A percentile compares a stretch with the other conserved stretches of the same genome.
Evolutionary conservation across 2,797 vertebrate genomes (phyloP).

Genomic region (Gephyroberyx darwinii): DNA sequence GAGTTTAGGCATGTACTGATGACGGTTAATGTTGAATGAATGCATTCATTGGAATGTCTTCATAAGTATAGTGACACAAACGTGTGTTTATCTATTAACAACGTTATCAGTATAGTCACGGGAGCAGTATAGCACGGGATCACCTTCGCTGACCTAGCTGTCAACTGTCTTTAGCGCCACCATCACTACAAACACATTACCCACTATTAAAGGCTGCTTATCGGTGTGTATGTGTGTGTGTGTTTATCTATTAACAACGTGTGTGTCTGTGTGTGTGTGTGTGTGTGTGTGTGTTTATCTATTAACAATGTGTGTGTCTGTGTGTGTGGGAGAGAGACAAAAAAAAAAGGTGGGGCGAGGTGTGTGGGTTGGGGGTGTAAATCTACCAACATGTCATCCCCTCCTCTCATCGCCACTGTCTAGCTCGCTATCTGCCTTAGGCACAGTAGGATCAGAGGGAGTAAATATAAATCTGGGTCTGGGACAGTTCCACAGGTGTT

Average conservation of each 20-base stretch:
- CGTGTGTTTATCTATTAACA: slow-evolving; percentile 16
- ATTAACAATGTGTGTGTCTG: not conserved
- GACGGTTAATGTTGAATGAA: not conserved
- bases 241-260: slow-evolving; percentile 36
- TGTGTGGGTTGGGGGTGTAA: slow-evolving; percentile 41
- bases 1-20: too few relatives aligned
- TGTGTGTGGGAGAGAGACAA: slow-evolving; percentile 10
- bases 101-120: slow-evolving; percentile 41
- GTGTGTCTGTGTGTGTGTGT: slow-evolving; percentile 7
- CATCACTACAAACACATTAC: slow-evolving; percentile 22
- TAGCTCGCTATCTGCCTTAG: slow-evolving; percentile 19
- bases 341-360: slow-evolving; percentile 8
- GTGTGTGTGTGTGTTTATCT: slow-evolving; percentile 36
- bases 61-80: not conserved
- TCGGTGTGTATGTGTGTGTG: slow-evolving; percentile 32
- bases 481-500: not conserved
- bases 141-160: slow-evolving; percentile 25
- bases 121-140: slow-evolving; percentile 42
- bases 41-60: not conserved
- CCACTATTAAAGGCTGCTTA: slow-evolving; percentile 31
- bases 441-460: slow-evolving; percentile 5
- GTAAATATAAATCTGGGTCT: slow-evolving; percentile 27
- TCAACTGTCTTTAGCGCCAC: slow-evolving; percentile 36
- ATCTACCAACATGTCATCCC: slow-evolving; percentile 44
- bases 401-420: slow-evolving; percentile 38